Evolutionary conservation across 2,113 vertebrate genomes (phyloP).

Genomic region (Microtus oregoni): DNA sequence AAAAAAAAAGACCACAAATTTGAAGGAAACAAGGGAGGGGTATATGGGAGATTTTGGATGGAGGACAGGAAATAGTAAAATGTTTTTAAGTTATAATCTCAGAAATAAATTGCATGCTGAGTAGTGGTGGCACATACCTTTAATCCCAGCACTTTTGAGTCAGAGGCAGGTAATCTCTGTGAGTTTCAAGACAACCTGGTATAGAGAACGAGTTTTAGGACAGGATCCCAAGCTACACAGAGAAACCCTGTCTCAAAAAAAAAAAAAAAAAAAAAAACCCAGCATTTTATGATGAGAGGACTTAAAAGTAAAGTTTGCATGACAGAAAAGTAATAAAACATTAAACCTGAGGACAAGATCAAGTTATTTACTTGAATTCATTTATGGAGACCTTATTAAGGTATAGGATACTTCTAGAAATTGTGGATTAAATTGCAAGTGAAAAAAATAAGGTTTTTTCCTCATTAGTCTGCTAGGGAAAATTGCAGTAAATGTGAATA

Average conservation of each 20-base stretch:
- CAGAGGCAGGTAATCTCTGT: too few relatives aligned
- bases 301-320: conserved; percentile 17
- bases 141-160: too few relatives aligned
- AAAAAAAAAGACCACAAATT: neutral
- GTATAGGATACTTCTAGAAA: neutral
- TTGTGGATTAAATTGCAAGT: neutral
- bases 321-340: neutral
- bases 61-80: neutral
- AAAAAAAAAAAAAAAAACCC: too few relatives aligned
- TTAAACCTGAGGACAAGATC: conserved; percentile 3
- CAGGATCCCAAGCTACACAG: too few relatives aligned
- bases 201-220: too few relatives aligned
- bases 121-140: too few relatives aligned
- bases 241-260: too few relatives aligned
- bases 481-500: neutral
- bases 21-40: neutral
- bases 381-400: neutral
- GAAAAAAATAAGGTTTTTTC: conserved; percentile 3
- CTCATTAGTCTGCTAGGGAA: neutral
- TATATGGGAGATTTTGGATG: neutral
- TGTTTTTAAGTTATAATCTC: neutral
- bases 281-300: too few relatives aligned
- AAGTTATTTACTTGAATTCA: conserved; percentile 32
- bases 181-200: too few relatives aligned
- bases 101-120: neutral